Evolutionary conservation across 1,140 invertebrate species (phyloP).

Genomic region (Phymastichus coffea): DNA sequence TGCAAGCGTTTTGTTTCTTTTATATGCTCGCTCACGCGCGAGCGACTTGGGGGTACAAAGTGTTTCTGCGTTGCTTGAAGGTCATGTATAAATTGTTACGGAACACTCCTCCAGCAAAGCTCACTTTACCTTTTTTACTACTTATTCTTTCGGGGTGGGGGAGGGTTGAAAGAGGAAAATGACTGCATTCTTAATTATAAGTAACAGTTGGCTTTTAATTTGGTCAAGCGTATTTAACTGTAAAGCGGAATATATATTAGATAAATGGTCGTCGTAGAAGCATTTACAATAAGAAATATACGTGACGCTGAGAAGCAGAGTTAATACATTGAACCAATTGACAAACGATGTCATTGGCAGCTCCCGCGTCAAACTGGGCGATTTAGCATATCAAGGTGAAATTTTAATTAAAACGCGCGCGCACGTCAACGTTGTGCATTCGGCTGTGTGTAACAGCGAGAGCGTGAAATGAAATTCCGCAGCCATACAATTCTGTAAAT

Average conservation of each 20-base stretch:
- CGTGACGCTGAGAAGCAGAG: too few species aligned
- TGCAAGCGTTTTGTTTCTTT: constrained; percentile 13
- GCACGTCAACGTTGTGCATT: too few species aligned
- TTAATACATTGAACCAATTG: too few species aligned
- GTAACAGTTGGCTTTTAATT: background rate
- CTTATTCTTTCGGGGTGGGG: background rate
- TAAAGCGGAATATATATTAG: too few species aligned
- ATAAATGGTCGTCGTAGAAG: too few species aligned
- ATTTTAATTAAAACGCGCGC: constrained; percentile 9
- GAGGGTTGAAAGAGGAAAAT: background rate
- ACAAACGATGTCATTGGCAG: too few species aligned
- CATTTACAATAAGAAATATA: too few species aligned
- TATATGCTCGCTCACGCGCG: too few species aligned
- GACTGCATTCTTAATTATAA: constrained; percentile 3
- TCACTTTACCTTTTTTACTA: background rate
- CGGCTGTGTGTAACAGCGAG: constrained; percentile 4
- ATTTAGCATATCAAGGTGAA: background rate
- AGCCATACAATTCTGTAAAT: background rate
- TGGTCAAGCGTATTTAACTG: too few species aligned
- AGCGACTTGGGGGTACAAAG: constrained; percentile 1
- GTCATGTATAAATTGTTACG: constrained; percentile 18
- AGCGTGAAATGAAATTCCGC: constrained; percentile 17
- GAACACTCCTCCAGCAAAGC: background rate
- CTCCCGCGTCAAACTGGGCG: too few species aligned
- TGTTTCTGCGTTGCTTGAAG: constrained; percentile 16